Percentiles rank a stretch among this genome's conserved stretches.
phyloP scores from a whole-genome alignment of 2,888 invertebrate species.

The Prosopocoilus inquinatus region DNA sequence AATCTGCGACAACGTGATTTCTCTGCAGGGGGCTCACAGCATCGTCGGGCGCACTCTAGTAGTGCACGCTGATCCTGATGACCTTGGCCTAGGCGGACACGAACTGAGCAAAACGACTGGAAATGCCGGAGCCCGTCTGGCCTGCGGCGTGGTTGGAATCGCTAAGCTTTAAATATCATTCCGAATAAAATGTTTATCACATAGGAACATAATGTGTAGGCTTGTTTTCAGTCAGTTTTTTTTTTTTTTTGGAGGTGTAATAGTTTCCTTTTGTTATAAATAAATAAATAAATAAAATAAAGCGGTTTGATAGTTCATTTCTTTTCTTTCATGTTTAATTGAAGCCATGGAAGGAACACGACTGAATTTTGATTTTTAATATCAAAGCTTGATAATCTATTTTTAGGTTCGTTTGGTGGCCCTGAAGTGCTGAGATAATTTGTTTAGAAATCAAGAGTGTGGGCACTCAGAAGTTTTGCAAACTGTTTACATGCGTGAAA shows the following conservation, averaged over 20 bases:
- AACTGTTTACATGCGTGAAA: too few species aligned
- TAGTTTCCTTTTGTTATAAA: too few species aligned
- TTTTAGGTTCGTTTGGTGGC: too few species aligned
- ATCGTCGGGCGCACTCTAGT: constrained; percentile 84
- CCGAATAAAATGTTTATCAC: constrained; percentile 27
- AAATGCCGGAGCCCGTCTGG: constrained; percentile 88
- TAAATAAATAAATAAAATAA: too few species aligned
- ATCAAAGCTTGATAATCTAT: too few species aligned
- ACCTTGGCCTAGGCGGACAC: constrained; percentile 89
- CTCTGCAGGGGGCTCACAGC: constrained; percentile 68
- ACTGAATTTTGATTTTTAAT: too few species aligned
- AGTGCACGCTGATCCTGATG: constrained; percentile 91
- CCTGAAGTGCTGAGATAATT: too few species aligned
- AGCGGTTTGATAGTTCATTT: not conserved
- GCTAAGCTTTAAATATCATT: constrained; percentile 48
- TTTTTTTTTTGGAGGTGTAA: constrained; percentile 1
- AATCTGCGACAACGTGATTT: constrained; percentile 63
- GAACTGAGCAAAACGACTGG: constrained; percentile 92
- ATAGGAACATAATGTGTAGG: not conserved
- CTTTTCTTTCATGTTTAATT: not conserved
- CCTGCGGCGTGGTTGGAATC: constrained; percentile 86
- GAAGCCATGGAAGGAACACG: constrained; percentile 6
- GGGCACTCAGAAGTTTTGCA: too few species aligned
- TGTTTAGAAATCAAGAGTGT: too few species aligned
- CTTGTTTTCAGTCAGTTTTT: constrained; percentile 1